Evolutionary conservation across 2,888 invertebrate genomes (phyloP).

Genomic region (Imbricaverruca yamaguchii): DNA sequence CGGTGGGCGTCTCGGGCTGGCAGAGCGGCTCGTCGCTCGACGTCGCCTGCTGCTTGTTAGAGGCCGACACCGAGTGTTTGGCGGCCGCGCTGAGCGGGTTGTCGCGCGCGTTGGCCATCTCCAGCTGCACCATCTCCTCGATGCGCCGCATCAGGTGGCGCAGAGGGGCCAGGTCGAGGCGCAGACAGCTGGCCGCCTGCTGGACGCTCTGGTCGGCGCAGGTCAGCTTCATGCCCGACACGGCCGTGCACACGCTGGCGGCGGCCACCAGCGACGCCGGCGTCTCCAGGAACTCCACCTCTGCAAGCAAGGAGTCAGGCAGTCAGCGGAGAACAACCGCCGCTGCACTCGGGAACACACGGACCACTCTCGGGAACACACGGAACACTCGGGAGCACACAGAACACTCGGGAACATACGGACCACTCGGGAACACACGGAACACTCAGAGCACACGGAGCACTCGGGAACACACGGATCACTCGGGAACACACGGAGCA

Average conservation of each 20-base stretch:
- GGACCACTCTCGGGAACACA: neutral
- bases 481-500: neutral
- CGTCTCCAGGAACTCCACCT: slow-evolving; percentile 8
- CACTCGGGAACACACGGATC: neutral
- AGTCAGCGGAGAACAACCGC: too few relatives aligned
- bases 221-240: slow-evolving; percentile 17
- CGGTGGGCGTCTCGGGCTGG: slow-evolving; percentile 19
- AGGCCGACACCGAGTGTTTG: neutral
- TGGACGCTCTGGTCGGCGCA: neutral
- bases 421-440: too few relatives aligned
- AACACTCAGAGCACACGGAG: too few relatives aligned
- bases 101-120: slow-evolving; percentile 14
- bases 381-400: neutral
- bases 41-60: slow-evolving; percentile 1
- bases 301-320: neutral
- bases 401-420: too few relatives aligned
- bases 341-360: neutral
- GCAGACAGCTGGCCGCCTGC: slow-evolving; percentile 5
- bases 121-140: slow-evolving; percentile 21
- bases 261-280: neutral
- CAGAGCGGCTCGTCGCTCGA: neutral
- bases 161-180: neutral
- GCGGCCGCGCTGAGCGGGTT: neutral
- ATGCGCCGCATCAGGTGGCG: neutral
- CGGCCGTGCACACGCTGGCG: slow-evolving; percentile 17